Conservation (phyloP, 1,140 invertebrate species). For the Micrasema longulum region DNA sequence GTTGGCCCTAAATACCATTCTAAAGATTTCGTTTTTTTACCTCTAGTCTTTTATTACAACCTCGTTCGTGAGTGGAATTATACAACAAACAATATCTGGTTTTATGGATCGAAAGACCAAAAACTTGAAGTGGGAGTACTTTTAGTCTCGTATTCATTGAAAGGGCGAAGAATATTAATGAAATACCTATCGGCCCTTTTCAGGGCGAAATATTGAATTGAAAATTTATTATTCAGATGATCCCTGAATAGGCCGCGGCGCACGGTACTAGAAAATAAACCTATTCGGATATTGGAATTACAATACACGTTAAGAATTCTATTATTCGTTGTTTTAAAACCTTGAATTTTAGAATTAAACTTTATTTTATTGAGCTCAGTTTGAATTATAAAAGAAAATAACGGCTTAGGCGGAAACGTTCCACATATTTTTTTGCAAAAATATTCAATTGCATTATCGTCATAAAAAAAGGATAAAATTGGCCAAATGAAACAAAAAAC, state of each 20-base stretch:
- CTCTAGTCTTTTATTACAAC: constrained; percentile 47
- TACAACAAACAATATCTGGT: constrained; percentile 42
- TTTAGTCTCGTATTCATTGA: constrained; percentile 15
- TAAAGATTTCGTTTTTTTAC: constrained; percentile 36
- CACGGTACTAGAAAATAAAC: too few relatives aligned
- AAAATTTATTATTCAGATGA: constrained; percentile 31
- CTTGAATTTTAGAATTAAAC: too few relatives aligned
- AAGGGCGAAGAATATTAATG: constrained; percentile 22
- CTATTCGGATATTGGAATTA: too few relatives aligned
- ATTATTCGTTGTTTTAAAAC: too few relatives aligned
- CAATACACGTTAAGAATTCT: too few relatives aligned
- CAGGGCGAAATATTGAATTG: constrained; percentile 29
- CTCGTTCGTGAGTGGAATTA: constrained; percentile 43
- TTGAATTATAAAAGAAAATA: too few relatives aligned
- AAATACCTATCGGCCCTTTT: constrained; percentile 21
- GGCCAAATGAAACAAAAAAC: too few relatives aligned
- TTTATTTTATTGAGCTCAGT: too few relatives aligned
- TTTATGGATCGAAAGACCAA: constrained; percentile 27
- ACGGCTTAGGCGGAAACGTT: too few relatives aligned
- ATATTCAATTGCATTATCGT: too few relatives aligned
- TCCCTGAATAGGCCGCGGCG: background rate
- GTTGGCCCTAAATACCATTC: constrained; percentile 43
- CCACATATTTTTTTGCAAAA: too few relatives aligned
- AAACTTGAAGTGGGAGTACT: constrained; percentile 16
- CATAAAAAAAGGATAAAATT: too few relatives aligned